These are phyloP conservation scores for Drosophila navojoa DNA, from an alignment of 1,140 invertebrate species.

Conservation along the genomic window DNA sequence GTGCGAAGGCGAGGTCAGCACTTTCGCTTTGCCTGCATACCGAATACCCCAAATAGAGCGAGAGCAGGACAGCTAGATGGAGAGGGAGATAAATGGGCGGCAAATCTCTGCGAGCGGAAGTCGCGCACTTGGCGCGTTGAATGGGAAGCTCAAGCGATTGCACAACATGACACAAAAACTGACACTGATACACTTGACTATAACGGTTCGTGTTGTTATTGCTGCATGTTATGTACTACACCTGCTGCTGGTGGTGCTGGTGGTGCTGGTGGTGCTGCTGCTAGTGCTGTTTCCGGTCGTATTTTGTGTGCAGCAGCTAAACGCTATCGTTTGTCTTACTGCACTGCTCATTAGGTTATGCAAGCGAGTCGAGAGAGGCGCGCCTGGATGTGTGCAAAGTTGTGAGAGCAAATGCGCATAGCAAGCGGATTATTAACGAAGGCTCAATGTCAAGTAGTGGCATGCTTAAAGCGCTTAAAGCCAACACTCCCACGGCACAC, in stretches of 20 bases:
- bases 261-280: neutral
- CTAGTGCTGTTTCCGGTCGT: conserved; percentile 54
- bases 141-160: conserved; percentile 61
- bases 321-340: conserved; percentile 40
- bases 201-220: conserved; percentile 6
- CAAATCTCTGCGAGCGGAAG: conserved; percentile 56
- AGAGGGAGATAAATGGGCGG: conserved; percentile 2
- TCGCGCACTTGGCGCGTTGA: conserved; percentile 33
- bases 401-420: conserved; percentile 1
- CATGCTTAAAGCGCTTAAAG: conserved; percentile 44
- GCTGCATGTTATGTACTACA: conserved; percentile 20
- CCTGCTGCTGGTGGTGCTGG: conserved; percentile 1
- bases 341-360: conserved; percentile 70
- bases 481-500: conserved; percentile 17
- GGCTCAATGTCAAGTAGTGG: conserved; percentile 64
- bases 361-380: conserved; percentile 23
- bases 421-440: conserved; percentile 56
- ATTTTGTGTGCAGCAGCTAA: conserved; percentile 38
- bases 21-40: conserved; percentile 17
- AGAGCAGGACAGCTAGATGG: conserved; percentile 3
- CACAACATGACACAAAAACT: conserved; percentile 55
- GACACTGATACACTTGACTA: conserved; percentile 42
- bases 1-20: conserved; percentile 63
- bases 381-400: neutral
- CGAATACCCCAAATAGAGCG: conserved; percentile 1